phyloP scores from a whole-genome alignment of 2,113 vertebrate genomes.

The Erythrocercus mccallii region DNA sequence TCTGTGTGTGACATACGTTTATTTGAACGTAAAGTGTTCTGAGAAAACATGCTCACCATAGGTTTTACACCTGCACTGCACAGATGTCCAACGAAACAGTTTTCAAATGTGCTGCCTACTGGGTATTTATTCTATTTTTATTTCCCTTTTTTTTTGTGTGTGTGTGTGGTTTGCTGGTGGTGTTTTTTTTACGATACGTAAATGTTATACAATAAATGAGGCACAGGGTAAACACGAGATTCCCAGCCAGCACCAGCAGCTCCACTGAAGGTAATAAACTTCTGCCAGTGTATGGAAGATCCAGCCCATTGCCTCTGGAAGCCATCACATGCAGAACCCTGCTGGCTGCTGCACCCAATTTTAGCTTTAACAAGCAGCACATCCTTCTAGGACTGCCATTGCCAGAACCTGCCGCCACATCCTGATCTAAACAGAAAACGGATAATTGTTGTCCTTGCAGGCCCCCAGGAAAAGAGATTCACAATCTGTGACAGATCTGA shows the following conservation, averaged over 20 bases:
- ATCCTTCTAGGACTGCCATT: background rate
- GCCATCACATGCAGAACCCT: background rate
- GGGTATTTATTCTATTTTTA: background rate
- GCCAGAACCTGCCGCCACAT: background rate
- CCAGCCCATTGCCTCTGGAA: slow-evolving; percentile 14
- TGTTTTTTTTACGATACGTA: background rate
- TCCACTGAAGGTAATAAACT: background rate
- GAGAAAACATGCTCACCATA: background rate
- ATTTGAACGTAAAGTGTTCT: background rate
- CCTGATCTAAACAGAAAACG: background rate
- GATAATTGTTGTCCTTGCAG: background rate
- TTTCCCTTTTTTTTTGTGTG: fast-evolving
- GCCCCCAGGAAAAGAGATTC: background rate
- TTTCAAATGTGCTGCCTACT: background rate
- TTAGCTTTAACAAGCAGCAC: background rate
- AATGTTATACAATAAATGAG: background rate
- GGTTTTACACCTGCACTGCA: background rate
- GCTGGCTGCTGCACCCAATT: background rate
- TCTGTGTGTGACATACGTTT: background rate
- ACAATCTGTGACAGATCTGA: background rate
- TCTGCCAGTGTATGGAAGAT: background rate
- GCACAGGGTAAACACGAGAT: background rate
- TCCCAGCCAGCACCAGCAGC: background rate
- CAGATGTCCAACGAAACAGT: background rate
- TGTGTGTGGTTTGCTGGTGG: background rate